Percentiles rank a stretch among this genome's conserved stretches.
Evolutionary conservation across 2,888 invertebrate genomes (phyloP).

Genomic region (Terebella lapidaria): DNA sequence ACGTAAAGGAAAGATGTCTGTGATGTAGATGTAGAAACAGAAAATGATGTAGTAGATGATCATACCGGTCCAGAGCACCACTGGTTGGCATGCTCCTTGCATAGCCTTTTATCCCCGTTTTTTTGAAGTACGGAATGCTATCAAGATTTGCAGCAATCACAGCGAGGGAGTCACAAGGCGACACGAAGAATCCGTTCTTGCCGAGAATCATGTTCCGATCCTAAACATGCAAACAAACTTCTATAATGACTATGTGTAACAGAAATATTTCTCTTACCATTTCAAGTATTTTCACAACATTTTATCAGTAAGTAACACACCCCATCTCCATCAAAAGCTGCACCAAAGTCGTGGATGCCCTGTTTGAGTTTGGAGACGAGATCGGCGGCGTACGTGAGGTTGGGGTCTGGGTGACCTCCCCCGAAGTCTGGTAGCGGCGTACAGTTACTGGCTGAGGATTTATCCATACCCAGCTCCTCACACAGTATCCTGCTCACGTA

Average conservation of each 20-base stretch:
- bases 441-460: conserved; percentile 69
- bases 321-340: conserved; percentile 99
- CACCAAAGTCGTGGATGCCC: conserved; percentile 74
- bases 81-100: conserved; percentile 99
- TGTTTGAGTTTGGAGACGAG: conserved; percentile 66
- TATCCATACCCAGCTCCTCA: conserved; percentile 74
- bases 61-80: conserved; percentile 77
- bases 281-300: no score
- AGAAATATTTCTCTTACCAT: no score
- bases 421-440: conserved; percentile 90
- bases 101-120: conserved; percentile 80
- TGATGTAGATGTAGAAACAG: no score
- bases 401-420: conserved; percentile 92
- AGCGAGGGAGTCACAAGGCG: conserved; percentile 93
- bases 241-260: no score
- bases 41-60: no score
- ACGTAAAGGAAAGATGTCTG: no score
- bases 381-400: conserved; percentile 81
- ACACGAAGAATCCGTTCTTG: conserved; percentile 91
- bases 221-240: no score
- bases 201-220: conserved; percentile 98
- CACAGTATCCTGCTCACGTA: conserved; percentile 86
- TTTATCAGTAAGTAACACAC: conserved; percentile 47
- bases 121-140: conserved; percentile 89
- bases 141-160: conserved; percentile 86